Base-by-base conservation (phyloP, 2,888 invertebrate species). In the Cynaeus angustus region DNA sequence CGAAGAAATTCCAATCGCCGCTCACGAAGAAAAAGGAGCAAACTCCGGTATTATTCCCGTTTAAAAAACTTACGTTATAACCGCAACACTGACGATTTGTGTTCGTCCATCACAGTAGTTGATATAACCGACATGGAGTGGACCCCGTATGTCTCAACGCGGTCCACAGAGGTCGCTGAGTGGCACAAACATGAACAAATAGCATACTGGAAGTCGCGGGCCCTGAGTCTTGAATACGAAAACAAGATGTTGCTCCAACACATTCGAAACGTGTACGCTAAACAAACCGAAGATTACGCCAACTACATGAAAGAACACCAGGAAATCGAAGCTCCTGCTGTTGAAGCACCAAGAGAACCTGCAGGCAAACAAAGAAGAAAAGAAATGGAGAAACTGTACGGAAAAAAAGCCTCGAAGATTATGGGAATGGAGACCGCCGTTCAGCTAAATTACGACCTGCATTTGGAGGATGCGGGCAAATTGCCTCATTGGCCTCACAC, bases 401-500 rank as follows among this genome's bases (percentile, higher is more conserved):
- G 70, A 6, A 16, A 61, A 16, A 48, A 87, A 9, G 90, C 91
- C 80, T 86, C 90, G 14, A 89, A 87, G 81, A 90, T 94, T 77
- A 88, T 89, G 72, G 92, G 92, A 0, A 89, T 93, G 88, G 94
- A 94, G 86, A 91, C 91, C 71, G 89, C 91, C 0, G 80, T 93
- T 71, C 89, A 91, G 72, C 87, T 92, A 62, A 88, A 89, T 45
- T 91, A 89, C 83, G 90, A 94, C 69, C 84, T 88, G 71, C 87
- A 88, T 72, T 84, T 87, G 77, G 91, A 92, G 77, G 86, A 85
- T 68, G 82, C 86, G 58, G 62, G 67, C 1, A 89, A 90, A 74
- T 90, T 92, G 3, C 84, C 86, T 48, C 87, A 89, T 72, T 94
- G 94, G 94, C 94, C 94, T 0, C 90, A 78, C 75, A 76, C 83